Conservation (phyloP, 2,888 invertebrate genomes). For the Tetrapedia diversipes region DNA sequence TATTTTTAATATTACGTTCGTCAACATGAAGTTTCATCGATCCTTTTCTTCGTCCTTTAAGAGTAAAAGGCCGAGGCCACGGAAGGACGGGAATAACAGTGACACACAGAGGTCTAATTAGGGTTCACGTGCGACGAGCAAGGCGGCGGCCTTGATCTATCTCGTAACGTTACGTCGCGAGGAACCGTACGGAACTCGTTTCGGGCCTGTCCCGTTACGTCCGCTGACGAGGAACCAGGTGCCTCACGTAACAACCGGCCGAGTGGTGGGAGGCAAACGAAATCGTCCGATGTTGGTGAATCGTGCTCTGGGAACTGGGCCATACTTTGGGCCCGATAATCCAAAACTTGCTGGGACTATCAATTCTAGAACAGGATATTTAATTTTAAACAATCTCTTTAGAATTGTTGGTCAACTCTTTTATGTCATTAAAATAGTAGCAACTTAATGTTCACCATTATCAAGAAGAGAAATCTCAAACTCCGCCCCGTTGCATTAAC, state of each 20-base stretch:
- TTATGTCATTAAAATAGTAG: too few relatives aligned
- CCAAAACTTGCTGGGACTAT: too few relatives aligned
- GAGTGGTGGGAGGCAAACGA: slow-evolving; percentile 20
- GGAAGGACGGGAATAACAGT: not conserved
- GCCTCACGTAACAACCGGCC: slow-evolving; percentile 43
- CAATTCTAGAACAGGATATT: too few relatives aligned
- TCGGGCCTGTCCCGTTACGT: slow-evolving; percentile 76
- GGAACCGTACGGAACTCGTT: slow-evolving; percentile 68
- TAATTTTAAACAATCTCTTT: too few relatives aligned
- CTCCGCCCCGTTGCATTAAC: too few relatives aligned
- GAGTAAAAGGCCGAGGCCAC: not conserved
- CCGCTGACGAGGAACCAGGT: slow-evolving; percentile 61
- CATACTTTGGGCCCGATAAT: too few relatives aligned
- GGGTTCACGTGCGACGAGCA: slow-evolving; percentile 32
- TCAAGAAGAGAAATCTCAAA: too few relatives aligned
- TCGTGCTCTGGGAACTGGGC: slow-evolving; percentile 3
- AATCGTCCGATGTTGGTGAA: not conserved
- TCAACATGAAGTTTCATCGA: too few relatives aligned
- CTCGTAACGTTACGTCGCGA: slow-evolving; percentile 57
- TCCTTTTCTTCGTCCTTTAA: not conserved
- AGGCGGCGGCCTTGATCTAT: slow-evolving; percentile 72
- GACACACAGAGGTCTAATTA: slow-evolving; percentile 36
- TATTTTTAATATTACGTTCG: too few relatives aligned
- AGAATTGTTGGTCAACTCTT: too few relatives aligned
- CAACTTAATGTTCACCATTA: too few relatives aligned